Evolutionary conservation across 2,888 invertebrate species (phyloP).

Genomic region (Barypeithes pellucidus): DNA sequence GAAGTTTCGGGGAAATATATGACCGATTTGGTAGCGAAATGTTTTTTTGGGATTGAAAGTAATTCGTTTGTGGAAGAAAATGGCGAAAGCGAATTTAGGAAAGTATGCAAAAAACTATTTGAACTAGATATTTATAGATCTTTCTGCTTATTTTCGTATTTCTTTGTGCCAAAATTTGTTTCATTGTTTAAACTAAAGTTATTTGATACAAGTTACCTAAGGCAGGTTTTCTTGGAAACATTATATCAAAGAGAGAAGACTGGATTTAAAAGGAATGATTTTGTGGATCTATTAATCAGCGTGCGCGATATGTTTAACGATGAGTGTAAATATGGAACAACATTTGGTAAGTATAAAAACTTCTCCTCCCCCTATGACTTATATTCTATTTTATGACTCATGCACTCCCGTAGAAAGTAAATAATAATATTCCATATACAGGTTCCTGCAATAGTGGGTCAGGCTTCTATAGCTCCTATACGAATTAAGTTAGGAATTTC

Average conservation of each 20-base stretch:
- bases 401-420: too few species aligned
- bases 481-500: too few species aligned
- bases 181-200: slow-evolving; percentile 65
- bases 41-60: slow-evolving; percentile 71
- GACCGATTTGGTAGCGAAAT: slow-evolving; percentile 71
- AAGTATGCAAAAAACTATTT: slow-evolving; percentile 66
- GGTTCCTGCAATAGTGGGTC: too few species aligned
- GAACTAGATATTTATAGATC: slow-evolving; percentile 61
- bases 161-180: slow-evolving; percentile 65
- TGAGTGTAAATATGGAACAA: slow-evolving; percentile 32
- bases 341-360: slow-evolving; percentile 56
- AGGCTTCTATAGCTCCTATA: too few species aligned
- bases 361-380: too few species aligned
- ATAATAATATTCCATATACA: too few species aligned
- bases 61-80: slow-evolving; percentile 64
- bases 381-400: too few species aligned
- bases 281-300: slow-evolving; percentile 70
- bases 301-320: slow-evolving; percentile 62
- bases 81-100: slow-evolving; percentile 67
- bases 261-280: slow-evolving; percentile 67
- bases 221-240: slow-evolving; percentile 64
- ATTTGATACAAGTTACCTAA: slow-evolving; percentile 65
- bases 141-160: slow-evolving; percentile 63
- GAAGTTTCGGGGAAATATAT: slow-evolving; percentile 68
- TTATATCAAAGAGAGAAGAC: slow-evolving; percentile 62